Base-by-base conservation (phyloP, 2,113 vertebrate species). In the Notechis scutatus region DNA sequence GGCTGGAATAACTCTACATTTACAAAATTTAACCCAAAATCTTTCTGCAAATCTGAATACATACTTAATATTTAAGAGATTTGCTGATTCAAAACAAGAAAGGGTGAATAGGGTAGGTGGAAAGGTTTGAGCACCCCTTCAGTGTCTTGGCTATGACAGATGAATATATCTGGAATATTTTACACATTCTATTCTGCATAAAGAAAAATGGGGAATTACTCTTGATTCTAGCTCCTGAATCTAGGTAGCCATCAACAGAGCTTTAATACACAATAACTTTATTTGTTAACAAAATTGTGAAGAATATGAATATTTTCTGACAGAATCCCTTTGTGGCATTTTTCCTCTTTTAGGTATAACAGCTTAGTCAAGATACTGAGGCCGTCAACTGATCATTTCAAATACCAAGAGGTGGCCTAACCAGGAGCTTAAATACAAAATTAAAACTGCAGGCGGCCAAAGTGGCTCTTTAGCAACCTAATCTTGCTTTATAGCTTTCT, bases 261-360 rank as follows among this genome's bases (percentile, higher is more conserved):
- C 21, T 52, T 57, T 85, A 50, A 34, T 90, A 1, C 14, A 29
- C 29, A 81, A 91, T 91, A 34, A 91, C 14, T 42, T n/a, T 94
- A 94, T 91, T 23, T 61, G 90, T 56, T n/a, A 0, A 0, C 29
- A 61, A 81, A 90, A 24, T 21, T 18, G 21, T 81, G 74, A 81
- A 42, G 56, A 90, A 11, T 7, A 0, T 95, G 90, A 45, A 90
- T 94, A 2, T 23, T 45, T 52, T 69, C 90, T 93, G 85, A 91
- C 45, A 93, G 95, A 91, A 87, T 47, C 93, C 85, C 90, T 89
- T 92, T 94, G 85, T 94, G 95, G 45, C 94, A 96, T 97, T 94
- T 96, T 61, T 95, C 96, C 92, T 0, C 95, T 95, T 94, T 91
- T 95, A 96, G 96, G 96, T 95, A 92, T 85, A 59, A 91, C 96